Conservation (phyloP, 2,797 vertebrate species). For the Chrysocyon brachyurus region DNA sequence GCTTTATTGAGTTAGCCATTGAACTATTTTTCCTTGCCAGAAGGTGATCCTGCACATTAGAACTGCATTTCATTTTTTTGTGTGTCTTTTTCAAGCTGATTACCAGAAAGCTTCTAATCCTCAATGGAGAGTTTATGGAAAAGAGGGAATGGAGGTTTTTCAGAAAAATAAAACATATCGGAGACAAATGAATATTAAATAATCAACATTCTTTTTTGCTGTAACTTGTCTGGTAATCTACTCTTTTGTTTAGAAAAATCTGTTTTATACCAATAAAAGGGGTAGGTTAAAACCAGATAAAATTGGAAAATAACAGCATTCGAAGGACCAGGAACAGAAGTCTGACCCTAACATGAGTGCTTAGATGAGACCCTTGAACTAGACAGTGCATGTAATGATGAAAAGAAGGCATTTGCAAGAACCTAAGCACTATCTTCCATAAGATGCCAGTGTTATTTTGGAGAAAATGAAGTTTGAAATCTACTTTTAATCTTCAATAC, state of each 20-base stretch:
- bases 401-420: neutral
- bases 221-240: neutral
- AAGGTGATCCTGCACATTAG: neutral
- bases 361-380: neutral
- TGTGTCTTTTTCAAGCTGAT: neutral
- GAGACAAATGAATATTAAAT: neutral
- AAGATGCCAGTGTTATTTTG: neutral
- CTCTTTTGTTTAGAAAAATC: neutral
- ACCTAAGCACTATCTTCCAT: neutral
- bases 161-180: neutral
- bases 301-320: neutral
- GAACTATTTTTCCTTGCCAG: neutral
- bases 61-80: neutral
- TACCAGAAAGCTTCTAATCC: neutral
- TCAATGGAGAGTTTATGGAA: slow-evolving; percentile 4
- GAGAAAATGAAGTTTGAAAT: neutral
- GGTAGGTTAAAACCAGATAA: neutral
- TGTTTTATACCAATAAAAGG: neutral
- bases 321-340: neutral
- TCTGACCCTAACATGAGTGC: neutral
- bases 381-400: neutral
- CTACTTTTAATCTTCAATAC: neutral
- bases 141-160: neutral
- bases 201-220: neutral
- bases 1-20: neutral